These are phyloP conservation scores for Brachylomia viminalis DNA, from an alignment of 2,888 invertebrate genomes.

Conservation along the genomic window DNA sequence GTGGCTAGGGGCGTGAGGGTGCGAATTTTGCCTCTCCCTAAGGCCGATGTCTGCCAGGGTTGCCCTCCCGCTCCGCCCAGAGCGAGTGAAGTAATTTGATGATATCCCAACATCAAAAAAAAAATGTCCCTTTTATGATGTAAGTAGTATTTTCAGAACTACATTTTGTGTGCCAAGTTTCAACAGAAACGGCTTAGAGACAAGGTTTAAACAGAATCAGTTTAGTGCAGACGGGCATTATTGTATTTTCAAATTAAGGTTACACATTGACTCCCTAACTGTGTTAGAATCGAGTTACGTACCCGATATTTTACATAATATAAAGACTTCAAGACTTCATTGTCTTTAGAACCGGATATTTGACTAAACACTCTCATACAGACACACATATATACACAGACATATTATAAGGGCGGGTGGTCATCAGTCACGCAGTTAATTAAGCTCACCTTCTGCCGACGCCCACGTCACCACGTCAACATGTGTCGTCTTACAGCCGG, in stretches of 20 bases:
- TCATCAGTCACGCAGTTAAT: slow-evolving; percentile 68
- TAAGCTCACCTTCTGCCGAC: slow-evolving; percentile 58
- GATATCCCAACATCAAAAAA: too few species aligned
- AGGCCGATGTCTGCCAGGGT: too few species aligned
- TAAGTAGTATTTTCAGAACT: too few species aligned
- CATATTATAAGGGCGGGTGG: slow-evolving; percentile 51
- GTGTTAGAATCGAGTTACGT: not conserved
- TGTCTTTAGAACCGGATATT: not conserved
- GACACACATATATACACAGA: slow-evolving; percentile 52
- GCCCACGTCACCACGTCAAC: slow-evolving; percentile 20
- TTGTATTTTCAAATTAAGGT: not conserved
- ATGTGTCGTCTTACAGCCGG: slow-evolving; percentile 51
- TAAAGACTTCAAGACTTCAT: not conserved
- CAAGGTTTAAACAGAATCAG: too few species aligned
- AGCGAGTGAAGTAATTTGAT: too few species aligned
- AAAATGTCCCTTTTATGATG: too few species aligned
- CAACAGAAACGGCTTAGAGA: too few species aligned
- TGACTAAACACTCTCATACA: not conserved
- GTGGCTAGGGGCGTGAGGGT: too few species aligned
- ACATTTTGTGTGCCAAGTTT: too few species aligned
- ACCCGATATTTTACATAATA: not conserved
- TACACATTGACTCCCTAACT: not conserved
- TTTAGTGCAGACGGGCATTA: not conserved
- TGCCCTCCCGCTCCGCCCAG: too few species aligned
- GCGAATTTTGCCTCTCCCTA: too few species aligned